A percentile compares a stretch with the other conserved stretches of the same genome.
These are phyloP conservation scores for Notolepis coatsorum DNA, from an alignment of 2,797 vertebrate species.

Conservation along the genomic window DNA sequence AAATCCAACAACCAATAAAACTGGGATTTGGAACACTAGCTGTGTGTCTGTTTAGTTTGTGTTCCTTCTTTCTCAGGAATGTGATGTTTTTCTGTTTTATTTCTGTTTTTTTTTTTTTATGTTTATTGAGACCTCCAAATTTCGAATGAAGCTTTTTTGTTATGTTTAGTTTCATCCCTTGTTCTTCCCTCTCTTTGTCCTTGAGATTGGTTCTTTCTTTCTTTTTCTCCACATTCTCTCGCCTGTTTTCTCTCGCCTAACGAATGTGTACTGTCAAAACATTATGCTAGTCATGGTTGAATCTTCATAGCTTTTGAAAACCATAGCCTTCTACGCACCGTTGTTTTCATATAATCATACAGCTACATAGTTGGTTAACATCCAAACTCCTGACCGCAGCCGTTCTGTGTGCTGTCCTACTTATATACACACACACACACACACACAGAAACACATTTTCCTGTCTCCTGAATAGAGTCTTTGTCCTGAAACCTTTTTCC, in stretches of 20 bases:
- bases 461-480: conserved; percentile 64
- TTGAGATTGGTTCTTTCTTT: neutral
- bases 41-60: neutral
- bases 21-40: conserved; percentile 76
- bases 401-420: conserved; percentile 42
- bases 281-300: neutral
- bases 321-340: neutral
- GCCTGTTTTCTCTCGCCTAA: neutral
- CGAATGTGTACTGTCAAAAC: neutral
- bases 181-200: neutral
- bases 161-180: neutral
- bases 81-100: no score
- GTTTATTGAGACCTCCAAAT: no score
- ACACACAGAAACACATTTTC: conserved; percentile 34
- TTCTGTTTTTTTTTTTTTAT: no score
- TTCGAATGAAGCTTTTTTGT: no score
- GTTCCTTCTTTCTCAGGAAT: neutral
- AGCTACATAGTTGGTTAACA: conserved; percentile 22
- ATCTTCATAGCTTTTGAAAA: conserved; percentile 13
- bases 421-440: conserved; percentile 26
- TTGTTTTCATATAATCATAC: conserved; percentile 44
- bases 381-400: conserved; percentile 44
- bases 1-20: conserved; percentile 83
- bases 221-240: neutral
- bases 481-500: conserved; percentile 69